These are phyloP conservation scores for Cheilosia pagana DNA, from an alignment of 2,888 invertebrate genomes.

Conservation along the genomic window DNA sequence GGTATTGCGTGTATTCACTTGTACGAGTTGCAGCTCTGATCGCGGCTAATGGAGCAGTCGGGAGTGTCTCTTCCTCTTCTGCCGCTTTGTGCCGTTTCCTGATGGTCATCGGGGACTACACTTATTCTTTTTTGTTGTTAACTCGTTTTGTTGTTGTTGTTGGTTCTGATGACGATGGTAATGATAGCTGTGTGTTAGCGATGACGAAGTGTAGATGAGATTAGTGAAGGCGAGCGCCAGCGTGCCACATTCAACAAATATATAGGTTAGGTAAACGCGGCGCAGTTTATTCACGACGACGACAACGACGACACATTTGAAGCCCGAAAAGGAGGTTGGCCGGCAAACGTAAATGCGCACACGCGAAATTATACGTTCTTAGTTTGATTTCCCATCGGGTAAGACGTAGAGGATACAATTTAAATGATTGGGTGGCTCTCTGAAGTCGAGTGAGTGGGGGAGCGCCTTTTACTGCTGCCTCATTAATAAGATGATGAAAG, in stretches of 20 bases:
- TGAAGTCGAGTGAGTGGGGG: no score
- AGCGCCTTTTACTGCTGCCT: no score
- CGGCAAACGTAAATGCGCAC: slow-evolving; percentile 42
- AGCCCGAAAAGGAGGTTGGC: slow-evolving; percentile 45
- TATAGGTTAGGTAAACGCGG: slow-evolving; percentile 65
- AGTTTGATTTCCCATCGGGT: slow-evolving; percentile 47
- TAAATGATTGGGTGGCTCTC: slow-evolving; percentile 19
- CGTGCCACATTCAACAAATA: slow-evolving; percentile 43
- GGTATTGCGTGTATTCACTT: slow-evolving; percentile 1
- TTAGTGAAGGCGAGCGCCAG: slow-evolving; percentile 41
- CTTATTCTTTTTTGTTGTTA: slow-evolving; percentile 3
- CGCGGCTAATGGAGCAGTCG: slow-evolving; percentile 38
- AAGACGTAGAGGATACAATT: slow-evolving; percentile 30
- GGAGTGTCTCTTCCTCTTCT: slow-evolving; percentile 23
- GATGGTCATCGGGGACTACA: slow-evolving; percentile 16
- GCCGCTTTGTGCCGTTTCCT: slow-evolving; percentile 45
- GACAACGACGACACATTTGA: slow-evolving; percentile 62
- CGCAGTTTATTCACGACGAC: no score
- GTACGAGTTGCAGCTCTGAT: slow-evolving; percentile 6
- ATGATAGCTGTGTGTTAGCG: slow-evolving; percentile 35
- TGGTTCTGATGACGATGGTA: slow-evolving; percentile 2
- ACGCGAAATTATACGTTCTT: slow-evolving; percentile 56
- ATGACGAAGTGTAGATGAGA: slow-evolving; percentile 54
- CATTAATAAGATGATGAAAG: no score
- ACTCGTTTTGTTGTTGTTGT: slow-evolving; percentile 40